These are phyloP conservation scores for Spinibarbus caldwelli DNA, from an alignment of 2,797 vertebrate genomes.

Conservation along the genomic window DNA sequence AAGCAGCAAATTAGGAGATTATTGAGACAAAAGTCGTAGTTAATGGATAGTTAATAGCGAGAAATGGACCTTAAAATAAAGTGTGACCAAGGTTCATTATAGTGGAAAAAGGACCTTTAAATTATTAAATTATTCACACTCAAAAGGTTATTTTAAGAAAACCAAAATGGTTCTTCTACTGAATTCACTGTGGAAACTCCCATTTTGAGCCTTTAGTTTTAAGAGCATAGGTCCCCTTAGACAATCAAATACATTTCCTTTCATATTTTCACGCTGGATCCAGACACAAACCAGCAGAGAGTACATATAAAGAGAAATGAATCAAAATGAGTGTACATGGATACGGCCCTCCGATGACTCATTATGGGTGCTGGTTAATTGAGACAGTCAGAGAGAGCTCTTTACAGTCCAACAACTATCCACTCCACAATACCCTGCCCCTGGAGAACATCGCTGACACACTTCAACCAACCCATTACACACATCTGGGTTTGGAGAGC, in stretches of 20 bases:
- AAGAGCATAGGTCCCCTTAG: neutral
- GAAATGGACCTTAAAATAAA: too few relatives aligned
- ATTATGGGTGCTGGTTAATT: constrained; percentile 54
- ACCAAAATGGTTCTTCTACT: neutral
- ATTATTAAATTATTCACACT: neutral
- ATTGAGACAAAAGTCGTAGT: neutral
- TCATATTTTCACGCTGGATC: constrained; percentile 6
- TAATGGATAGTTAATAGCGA: neutral
- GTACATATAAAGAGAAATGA: constrained; percentile 50
- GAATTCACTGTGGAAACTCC: neutral
- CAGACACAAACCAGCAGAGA: constrained; percentile 48
- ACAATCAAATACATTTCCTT: neutral
- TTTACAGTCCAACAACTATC: constrained; percentile 26
- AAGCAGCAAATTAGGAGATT: too few relatives aligned
- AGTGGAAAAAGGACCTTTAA: neutral
- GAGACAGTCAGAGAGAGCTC: constrained; percentile 38
- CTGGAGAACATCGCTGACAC: constrained; percentile 23
- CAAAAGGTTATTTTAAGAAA: neutral
- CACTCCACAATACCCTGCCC: constrained; percentile 1
- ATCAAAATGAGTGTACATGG: constrained; percentile 52
- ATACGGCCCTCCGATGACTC: constrained; percentile 57
- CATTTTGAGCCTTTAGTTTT: neutral
- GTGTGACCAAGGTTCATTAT: neutral
- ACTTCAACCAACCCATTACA: constrained; percentile 23
- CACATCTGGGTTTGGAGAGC: constrained; percentile 43